A percentile compares a stretch with the other conserved stretches of the same genome.
These are phyloP conservation scores for Pachycephus smyrnensis DNA, from an alignment of 2,888 invertebrate genomes.

Conservation along the genomic window DNA sequence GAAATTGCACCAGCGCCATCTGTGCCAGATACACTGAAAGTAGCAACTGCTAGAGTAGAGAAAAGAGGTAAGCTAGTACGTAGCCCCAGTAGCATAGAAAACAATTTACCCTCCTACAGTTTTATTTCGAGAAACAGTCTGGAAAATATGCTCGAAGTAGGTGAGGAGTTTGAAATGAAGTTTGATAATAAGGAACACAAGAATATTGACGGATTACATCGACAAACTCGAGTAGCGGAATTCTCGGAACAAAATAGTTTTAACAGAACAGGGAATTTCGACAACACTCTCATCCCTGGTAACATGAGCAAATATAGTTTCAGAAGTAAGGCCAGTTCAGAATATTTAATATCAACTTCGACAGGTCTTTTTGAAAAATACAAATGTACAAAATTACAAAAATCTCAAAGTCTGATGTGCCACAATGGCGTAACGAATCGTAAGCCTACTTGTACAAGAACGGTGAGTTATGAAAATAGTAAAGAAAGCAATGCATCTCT, in stretches of 20 bases:
- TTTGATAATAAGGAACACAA: constrained; percentile 22
- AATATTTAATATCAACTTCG: background rate
- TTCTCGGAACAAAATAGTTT: background rate
- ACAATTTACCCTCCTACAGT: constrained; percentile 46
- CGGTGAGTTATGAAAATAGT: background rate
- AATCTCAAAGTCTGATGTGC: background rate
- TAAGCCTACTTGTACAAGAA: background rate
- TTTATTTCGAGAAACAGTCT: constrained; percentile 46
- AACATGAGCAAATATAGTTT: background rate
- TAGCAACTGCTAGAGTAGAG: constrained; percentile 54
- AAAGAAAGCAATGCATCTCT: background rate
- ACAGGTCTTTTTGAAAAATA: background rate
- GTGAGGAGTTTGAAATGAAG: constrained; percentile 25
- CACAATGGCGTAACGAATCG: background rate
- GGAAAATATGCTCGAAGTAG: constrained; percentile 37
- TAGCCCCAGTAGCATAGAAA: constrained; percentile 39
- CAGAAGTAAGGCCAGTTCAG: background rate
- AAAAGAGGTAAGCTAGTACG: constrained; percentile 63
- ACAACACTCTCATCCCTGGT: background rate
- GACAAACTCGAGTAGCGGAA: too few species aligned
- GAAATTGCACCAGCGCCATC: constrained; percentile 8
- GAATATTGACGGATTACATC: constrained; percentile 24
- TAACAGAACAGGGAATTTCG: background rate
- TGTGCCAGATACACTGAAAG: constrained; percentile 19
- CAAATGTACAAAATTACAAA: background rate